Evolutionary conservation across 1,140 invertebrate genomes (phyloP), one percentile per base, ranked within the genome.

Genomic region (Drosophila saltans): DNA sequence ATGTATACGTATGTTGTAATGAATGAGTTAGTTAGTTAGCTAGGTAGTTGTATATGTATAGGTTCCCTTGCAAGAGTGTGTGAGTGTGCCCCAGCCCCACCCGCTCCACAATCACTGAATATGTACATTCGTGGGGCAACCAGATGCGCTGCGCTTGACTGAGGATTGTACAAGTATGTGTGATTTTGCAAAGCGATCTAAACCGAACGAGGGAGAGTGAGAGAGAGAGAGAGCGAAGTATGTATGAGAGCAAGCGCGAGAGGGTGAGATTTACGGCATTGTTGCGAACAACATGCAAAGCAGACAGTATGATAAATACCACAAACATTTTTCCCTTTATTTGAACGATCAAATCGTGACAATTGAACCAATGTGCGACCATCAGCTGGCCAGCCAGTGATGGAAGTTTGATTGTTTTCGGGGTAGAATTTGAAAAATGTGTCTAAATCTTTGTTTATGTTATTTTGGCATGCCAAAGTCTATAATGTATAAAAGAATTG

Each of bases 361-460:
- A 28, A 43, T 56, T 11, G 52, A 39, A 48, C 69, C 79, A 86
- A 82, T 85, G 81, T 85, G 66, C 80, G 2, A 57, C 45, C n/a
- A 43, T 80, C 83, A 89, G 83, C 83, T 86, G 83, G 66, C 11
- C 39, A n/a, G 28, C 45, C 74, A 77, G 74, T 61, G 74, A 71
- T 77, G 74, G 43, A 60, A 60, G 57, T 75, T 75, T 59, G 28
- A 40, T 21, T 56, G 21, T 39, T 10, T 4, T 6, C 24, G 28
- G 3, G n/a, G 21, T 30, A 16, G 33, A 36, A 36, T 36, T 6
- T 36, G 33, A 36, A 36, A 36, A 36, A 36, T 30, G 28, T 30
- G 26, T 41, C 40, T 41, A 10, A 57, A 11, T 57, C 26, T 57
- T 24, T 11, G 10, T 8, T 10, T 55, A 4, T 30, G 28, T 30